Conservation (phyloP, 35 echinoderm and acorn worm genomes). For the Anneissia japonica region DNA sequence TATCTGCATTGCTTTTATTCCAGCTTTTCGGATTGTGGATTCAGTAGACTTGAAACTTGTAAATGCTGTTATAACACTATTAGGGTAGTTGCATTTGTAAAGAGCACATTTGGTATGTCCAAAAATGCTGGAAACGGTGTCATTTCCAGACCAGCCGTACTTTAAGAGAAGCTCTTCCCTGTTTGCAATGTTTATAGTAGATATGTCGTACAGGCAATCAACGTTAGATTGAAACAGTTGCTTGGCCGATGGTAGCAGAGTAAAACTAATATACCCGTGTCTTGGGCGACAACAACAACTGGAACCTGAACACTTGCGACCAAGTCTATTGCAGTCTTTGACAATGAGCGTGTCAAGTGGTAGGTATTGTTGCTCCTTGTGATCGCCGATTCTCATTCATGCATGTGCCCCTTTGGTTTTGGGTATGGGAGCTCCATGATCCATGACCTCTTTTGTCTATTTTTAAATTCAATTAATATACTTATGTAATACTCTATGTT, state of each 20-base stretch:
- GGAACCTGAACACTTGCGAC: slow-evolving; percentile 19
- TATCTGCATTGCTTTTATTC: slow-evolving; percentile 4
- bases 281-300: slow-evolving; percentile 49
- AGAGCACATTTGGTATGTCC: slow-evolving; percentile 61
- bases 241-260: slow-evolving; percentile 36
- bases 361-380: too few relatives aligned
- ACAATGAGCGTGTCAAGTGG: slow-evolving; percentile 61
- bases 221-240: slow-evolving; percentile 38
- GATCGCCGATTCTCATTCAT: too few relatives aligned
- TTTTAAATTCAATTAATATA: too few relatives aligned
- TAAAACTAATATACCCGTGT: slow-evolving; percentile 56
- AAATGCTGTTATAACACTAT: slow-evolving; percentile 51
- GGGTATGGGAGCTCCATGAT: too few relatives aligned
- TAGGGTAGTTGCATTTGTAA: slow-evolving; percentile 57
- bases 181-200: slow-evolving; percentile 38
- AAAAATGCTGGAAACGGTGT: slow-evolving; percentile 61
- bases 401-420: too few relatives aligned
- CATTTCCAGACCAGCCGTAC: slow-evolving; percentile 66
- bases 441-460: too few relatives aligned
- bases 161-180: slow-evolving; percentile 58
- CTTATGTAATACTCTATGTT: too few relatives aligned
- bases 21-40: slow-evolving; percentile 48
- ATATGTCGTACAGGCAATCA: slow-evolving; percentile 59
- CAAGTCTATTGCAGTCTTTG: slow-evolving; percentile 45
- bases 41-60: slow-evolving; percentile 38